phyloP scores from a whole-genome alignment of 2,113 vertebrate genomes.

The Pomatorhinus ruficollis region DNA sequence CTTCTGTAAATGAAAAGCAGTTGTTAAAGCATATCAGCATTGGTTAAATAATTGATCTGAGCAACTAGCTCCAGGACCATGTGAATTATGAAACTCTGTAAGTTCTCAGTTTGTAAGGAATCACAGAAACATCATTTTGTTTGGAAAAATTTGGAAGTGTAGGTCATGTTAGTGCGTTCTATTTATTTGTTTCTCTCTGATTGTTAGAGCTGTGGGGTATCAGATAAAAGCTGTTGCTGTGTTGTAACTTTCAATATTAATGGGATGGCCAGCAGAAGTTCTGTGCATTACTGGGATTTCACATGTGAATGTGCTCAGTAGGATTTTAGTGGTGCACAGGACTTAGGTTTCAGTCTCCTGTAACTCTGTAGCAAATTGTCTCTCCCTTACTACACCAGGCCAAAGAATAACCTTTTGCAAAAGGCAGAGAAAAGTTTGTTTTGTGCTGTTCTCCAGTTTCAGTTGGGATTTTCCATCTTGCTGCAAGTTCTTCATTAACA shows the following conservation, averaged over 20 bases:
- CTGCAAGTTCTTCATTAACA: not conserved
- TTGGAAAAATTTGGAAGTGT: not conserved
- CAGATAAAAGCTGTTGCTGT: not conserved
- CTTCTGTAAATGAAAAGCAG: not conserved
- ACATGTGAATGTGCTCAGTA: not conserved
- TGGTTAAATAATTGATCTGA: not conserved
- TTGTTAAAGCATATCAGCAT: not conserved
- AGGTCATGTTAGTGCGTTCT: not conserved
- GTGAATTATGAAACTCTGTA: not conserved
- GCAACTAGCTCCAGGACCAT: not conserved
- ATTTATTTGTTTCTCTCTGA: not conserved
- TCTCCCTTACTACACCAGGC: not conserved
- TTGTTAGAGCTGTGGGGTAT: not conserved
- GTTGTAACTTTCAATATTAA: not conserved
- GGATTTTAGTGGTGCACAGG: not conserved
- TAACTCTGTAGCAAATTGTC: not conserved
- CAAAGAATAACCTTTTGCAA: not conserved
- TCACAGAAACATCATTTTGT: not conserved
- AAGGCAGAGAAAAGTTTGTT: not conserved
- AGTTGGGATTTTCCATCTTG: not conserved
- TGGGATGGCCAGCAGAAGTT: not conserved
- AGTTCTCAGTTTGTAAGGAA: not conserved
- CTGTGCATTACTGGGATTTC: not conserved
- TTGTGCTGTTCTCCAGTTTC: not conserved
- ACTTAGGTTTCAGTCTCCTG: not conserved